Percentiles rank a stretch among this genome's conserved stretches.
These are phyloP conservation scores for Okapia johnstoni DNA, from an alignment of 2,113 vertebrate genomes.

Conservation along the genomic window DNA sequence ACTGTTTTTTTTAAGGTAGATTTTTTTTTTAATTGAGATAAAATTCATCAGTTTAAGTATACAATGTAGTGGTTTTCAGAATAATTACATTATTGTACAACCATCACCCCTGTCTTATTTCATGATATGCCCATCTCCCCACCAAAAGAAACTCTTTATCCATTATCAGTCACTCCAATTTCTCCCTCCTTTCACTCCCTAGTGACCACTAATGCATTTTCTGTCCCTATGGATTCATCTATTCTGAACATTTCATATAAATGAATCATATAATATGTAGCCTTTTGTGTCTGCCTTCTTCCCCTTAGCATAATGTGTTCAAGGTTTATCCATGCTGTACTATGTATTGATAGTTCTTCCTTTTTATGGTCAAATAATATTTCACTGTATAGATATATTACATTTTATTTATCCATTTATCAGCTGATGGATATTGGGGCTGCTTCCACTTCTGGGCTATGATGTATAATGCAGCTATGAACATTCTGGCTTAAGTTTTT, in stretches of 20 bases:
- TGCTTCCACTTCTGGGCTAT: not conserved
- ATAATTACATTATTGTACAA: not conserved
- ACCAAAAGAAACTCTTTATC: not conserved
- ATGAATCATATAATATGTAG: not conserved
- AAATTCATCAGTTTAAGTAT: not conserved
- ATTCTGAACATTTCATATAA: not conserved
- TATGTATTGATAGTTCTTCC: not conserved
- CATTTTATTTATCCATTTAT: not conserved
- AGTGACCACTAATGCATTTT: not conserved
- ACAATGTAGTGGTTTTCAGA: not conserved
- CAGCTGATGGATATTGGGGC: not conserved
- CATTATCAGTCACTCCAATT: not conserved
- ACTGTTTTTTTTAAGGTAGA: not conserved
- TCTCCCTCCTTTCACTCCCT: too few species aligned
- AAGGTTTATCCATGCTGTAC: not conserved
- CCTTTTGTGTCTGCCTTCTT: not conserved
- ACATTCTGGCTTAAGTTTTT: not conserved
- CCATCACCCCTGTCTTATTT: not conserved
- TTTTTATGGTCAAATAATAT: not conserved
- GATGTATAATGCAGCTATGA: not conserved
- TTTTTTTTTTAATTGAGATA: not conserved
- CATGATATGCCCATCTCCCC: not conserved
- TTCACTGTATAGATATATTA: not conserved
- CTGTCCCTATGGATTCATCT: not conserved
- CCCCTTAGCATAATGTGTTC: not conserved